Evolutionary conservation across 2,888 invertebrate genomes (phyloP), one percentile per base, ranked within the genome.

Genomic region (Frankliniella fusca): DNA sequence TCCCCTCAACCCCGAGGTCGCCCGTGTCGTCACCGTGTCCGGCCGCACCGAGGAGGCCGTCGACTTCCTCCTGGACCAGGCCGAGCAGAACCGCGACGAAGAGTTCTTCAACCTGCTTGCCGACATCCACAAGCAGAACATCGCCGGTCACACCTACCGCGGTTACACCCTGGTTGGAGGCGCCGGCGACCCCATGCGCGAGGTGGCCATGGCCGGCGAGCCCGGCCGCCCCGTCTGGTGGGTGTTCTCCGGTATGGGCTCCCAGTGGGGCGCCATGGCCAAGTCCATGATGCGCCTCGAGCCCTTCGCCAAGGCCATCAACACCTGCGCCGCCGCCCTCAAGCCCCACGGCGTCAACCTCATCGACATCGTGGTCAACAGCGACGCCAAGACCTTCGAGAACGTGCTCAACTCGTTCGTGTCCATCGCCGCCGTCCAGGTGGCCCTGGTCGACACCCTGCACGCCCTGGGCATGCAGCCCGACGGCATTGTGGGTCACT

Each of bases 211-310:
- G 84, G 86, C 87, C 82, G 87, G 89, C 15, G 89, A 90, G 20
- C 93, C 93, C 79, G 91, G 92, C 84, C 92, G 95, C 20, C 97
- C 98, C 0, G 89, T 98, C 82, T 99, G 98, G 96, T 99, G 93
- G 88, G 92, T 99, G 84, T 99, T 97, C 90, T 94, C 97, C 80
- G 99, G 99, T 83, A 99, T 99, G 99, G 99, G 99, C 20, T 94
- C 96, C 79, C 99, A 99, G 89, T 99, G 98, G 98, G 91, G 95
- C 81, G 97, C 96, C 86, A 99, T 99, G 98, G 98, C 94, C 20
- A 93, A 93, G 87, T 92, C 94, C 83, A 90, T 99, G 85, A 93
- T 98, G 93, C 89, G 90, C 84, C 90, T 99, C 84, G 95, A 96
- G 82, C 89, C 90, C 0, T 98, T 98, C 90, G 93, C 92, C 84